These are phyloP conservation scores for Nemurella pictetii DNA, from an alignment of 2,888 invertebrate genomes.

Conservation along the genomic window DNA sequence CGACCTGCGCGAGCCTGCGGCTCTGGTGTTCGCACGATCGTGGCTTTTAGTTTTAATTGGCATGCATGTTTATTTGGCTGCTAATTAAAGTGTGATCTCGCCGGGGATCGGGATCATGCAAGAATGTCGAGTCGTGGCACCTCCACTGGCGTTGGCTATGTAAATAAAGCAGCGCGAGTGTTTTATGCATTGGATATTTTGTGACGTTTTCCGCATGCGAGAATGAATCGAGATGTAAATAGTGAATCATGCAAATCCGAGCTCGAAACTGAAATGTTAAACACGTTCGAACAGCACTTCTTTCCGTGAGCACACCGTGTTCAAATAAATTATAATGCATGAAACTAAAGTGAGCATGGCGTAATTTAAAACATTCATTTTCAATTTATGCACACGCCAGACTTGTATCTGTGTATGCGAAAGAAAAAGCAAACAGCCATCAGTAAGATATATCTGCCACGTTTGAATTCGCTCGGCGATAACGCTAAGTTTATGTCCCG, in stretches of 20 bases:
- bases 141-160: background rate
- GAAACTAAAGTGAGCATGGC: background rate
- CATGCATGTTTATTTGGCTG: background rate
- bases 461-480: background rate
- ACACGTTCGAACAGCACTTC: background rate
- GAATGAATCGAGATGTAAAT: background rate
- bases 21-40: too few relatives aligned
- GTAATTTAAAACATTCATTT: background rate
- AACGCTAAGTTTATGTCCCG: slow-evolving; percentile 12
- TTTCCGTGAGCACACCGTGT: background rate
- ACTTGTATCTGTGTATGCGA: background rate
- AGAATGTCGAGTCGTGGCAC: background rate
- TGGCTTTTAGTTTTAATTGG: background rate
- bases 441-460: slow-evolving; percentile 3
- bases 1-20: too few relatives aligned
- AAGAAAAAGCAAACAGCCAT: slow-evolving; percentile 2
- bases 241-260: background rate
- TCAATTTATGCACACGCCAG: background rate
- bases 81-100: background rate
- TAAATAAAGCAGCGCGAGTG: background rate
- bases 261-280: background rate
- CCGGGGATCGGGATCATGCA: background rate
- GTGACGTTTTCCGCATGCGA: background rate
- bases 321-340: background rate
- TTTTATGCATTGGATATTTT: background rate